Base-by-base conservation (phyloP, 2,888 invertebrate species). In the Gisinianus flammeolus region DNA sequence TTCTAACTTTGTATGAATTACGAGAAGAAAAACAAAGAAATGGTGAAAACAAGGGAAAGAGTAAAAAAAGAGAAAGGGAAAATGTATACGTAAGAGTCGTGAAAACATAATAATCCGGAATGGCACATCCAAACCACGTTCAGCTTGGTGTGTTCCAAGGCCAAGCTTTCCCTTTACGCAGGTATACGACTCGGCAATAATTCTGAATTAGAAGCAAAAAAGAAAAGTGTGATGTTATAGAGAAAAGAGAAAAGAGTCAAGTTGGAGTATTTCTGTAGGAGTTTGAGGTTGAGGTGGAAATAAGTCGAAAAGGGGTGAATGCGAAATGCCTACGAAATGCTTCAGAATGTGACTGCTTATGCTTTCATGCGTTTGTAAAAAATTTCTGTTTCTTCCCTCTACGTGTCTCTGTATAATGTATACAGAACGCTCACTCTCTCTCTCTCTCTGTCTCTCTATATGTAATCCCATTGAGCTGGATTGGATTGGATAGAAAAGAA, bases 171-270 rank as follows among this genome's bases (percentile, higher is more conserved):
- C 16, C 56, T 56, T 22, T 22, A 6, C 2, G 22, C n/a, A 24
- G n/a, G 22, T 5, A 26, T 72, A 33, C 66, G 74, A 74, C 74
- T 58, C 33, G 74, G 74, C 66, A 35, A 74, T 74, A 64, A 74
- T 74, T 74, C 52, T 74, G 74, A 74, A 74, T 74, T 74, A 74
- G 62, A 72, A 72, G 28, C 5, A 44, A 22, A 35, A 16, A 12
- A 22, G 22, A n/a, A 56, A 4, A 56, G n/a, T 10, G 22, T 12
- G 44, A 44, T 6, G 56, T n/a, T 4, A 22, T n/a, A 22, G 56
- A 44, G 6, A 31, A 33, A 31, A 35, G n/a, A 22, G n/a, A 22
- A 35, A 35, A 16, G 30, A 33, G 19, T 5, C 10, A 35, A 6
- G 16, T 16, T 31, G 3, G 31, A 35, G 31, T 68, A 35, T 30